phyloP scores from a whole-genome alignment of 2,113 vertebrate species.

The Hippolais icterina region DNA sequence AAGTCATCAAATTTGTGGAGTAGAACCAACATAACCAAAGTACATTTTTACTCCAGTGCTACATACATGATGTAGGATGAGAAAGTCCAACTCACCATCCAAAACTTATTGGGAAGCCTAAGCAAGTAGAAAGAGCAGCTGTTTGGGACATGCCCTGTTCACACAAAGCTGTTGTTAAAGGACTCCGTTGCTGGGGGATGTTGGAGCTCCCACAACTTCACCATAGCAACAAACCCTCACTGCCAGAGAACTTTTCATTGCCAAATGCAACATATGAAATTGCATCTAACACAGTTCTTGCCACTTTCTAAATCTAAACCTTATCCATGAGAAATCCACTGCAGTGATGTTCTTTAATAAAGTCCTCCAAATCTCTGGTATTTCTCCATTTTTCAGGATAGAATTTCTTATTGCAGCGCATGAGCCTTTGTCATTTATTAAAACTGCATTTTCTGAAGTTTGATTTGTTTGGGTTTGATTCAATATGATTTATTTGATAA shows the following conservation, averaged over 20 bases:
- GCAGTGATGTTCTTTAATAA: not conserved
- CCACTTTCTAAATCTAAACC: not conserved
- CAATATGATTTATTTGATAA: not conserved
- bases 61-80: not conserved
- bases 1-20: not conserved
- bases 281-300: not conserved
- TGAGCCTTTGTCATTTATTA: not conserved
- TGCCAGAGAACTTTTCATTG: not conserved
- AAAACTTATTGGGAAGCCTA: not conserved
- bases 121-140: not conserved
- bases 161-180: not conserved
- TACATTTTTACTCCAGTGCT: not conserved
- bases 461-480: not conserved
- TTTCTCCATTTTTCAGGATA: not conserved
- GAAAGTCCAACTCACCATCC: not conserved
- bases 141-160: not conserved
- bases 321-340: not conserved
- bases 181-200: not conserved
- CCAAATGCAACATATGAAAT: conserved; percentile 5
- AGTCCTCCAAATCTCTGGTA: not conserved
- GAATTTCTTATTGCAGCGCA: not conserved
- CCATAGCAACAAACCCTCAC: not conserved
- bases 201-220: not conserved
- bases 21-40: not conserved
- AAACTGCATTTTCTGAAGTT: not conserved